Evolutionary conservation across 37 sponge, comb jelly and placozoan species (phyloP), one percentile per base, ranked within the genome.

Genomic region (Halichondria panicea): DNA sequence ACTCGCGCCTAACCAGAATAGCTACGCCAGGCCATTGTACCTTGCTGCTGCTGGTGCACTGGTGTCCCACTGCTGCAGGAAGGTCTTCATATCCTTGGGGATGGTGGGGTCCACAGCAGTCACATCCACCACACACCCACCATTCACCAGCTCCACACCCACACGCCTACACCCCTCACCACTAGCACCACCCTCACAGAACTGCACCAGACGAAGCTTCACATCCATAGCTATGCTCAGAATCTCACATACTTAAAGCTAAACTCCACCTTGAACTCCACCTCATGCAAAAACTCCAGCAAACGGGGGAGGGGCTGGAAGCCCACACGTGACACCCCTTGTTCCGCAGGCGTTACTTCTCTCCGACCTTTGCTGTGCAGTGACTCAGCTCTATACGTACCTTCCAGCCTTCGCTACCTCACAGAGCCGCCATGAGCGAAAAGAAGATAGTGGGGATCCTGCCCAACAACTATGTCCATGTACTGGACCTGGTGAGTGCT

Each of bases 401-500:
- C n/a, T n/a, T n/a, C n/a, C n/a, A n/a, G n/a, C 22, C 4, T 55
- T 3, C 56, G 56, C n/a, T n/a, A n/a, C n/a, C n/a, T n/a, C n/a
- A n/a, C n/a, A n/a, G n/a, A n/a, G n/a, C 52, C 27, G 22, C 8
- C 48, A 82, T 82, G 82, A 57, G 73, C 0, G 66, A 81, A 13
- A 71, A 73, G 55, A 86, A 87, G 76, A 87, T 91, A 36, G 70
- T 79, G 6, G 92, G 92, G 4, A 91, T 91, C 41, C 83, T 81
- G 38, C 90, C 92, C 27, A 59, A 79, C 71, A 55, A 84, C 66
- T 92, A 92, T 70, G 85, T 92, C 43, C 92, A 92, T 65, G 84
- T 92, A 15, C 77, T 92, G 52, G 84, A 92, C 75, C 57, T 79
- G 87, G 89, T 89, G 44, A 81, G 82, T 48, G 41, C 0, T 24